Conservation (phyloP, 2,888 invertebrate genomes). For the Fragum whitleyi region DNA sequence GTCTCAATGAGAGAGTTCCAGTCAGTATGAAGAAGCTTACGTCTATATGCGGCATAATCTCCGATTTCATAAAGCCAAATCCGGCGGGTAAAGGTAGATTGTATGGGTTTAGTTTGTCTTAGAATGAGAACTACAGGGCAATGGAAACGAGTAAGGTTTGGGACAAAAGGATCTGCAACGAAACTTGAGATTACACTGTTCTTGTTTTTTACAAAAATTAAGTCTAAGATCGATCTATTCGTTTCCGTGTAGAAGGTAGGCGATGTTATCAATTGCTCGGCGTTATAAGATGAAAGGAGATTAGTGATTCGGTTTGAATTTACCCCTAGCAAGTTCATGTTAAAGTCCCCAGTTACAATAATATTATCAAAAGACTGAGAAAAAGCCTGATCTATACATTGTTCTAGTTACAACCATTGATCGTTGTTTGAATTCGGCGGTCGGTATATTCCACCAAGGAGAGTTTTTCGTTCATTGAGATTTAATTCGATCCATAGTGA, state of each 20-base stretch:
- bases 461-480: conserved; percentile 7
- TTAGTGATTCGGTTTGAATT: conserved; percentile 19
- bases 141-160: conserved; percentile 31
- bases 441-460: conserved; percentile 37
- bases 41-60: conserved; percentile 9
- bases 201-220: conserved; percentile 20
- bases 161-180: conserved; percentile 26
- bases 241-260: conserved; percentile 40
- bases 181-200: neutral
- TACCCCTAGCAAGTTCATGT: conserved; percentile 18
- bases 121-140: conserved; percentile 25
- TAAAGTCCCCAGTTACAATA: conserved; percentile 35
- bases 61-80: conserved; percentile 15
- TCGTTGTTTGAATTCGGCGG: conserved; percentile 30
- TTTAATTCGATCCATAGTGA: conserved; percentile 35
- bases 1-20: neutral
- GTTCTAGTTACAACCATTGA: conserved; percentile 1
- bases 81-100: neutral
- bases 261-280: conserved; percentile 20
- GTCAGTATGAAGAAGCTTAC: neutral
- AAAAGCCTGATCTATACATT: conserved; percentile 27
- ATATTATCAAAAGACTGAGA: conserved; percentile 18
- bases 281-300: conserved; percentile 16
- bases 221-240: conserved; percentile 15
- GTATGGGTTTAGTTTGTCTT: no score